These are phyloP conservation scores for Megaceryle torquata DNA, from an alignment of 2,113 vertebrate species.

Conservation along the genomic window DNA sequence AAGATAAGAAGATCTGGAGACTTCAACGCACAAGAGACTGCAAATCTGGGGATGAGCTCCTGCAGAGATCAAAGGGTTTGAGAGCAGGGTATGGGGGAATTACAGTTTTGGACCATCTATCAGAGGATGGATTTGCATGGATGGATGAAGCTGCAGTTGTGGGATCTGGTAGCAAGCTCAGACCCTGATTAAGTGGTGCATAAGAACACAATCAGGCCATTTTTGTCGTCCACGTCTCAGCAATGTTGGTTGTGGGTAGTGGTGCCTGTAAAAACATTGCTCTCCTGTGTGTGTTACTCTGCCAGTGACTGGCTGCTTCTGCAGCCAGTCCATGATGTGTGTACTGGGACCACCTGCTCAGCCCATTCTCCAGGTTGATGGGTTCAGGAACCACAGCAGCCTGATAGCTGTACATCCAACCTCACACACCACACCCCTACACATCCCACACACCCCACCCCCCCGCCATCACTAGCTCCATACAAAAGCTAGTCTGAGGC, in stretches of 20 bases:
- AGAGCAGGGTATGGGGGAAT: not conserved
- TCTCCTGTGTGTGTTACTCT: not conserved
- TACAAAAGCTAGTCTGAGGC: not conserved
- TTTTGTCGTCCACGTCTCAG: not conserved
- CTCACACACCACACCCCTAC: not conserved
- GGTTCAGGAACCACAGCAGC: not conserved
- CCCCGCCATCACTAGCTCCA: not conserved
- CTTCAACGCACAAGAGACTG: not conserved
- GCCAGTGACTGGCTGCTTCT: not conserved
- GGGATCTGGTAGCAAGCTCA: not conserved
- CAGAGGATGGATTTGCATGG: not conserved
- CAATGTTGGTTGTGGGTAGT: not conserved
- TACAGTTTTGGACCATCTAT: not conserved
- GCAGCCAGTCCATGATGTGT: not conserved
- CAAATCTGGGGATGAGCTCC: not conserved
- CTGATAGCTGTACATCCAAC: not conserved
- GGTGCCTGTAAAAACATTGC: not conserved
- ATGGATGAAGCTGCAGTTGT: not conserved
- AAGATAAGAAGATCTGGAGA: not conserved
- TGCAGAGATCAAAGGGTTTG: not conserved
- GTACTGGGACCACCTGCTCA: not conserved
- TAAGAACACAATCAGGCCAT: not conserved
- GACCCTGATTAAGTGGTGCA: not conserved
- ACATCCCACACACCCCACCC: rapidly evolving
- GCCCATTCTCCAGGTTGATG: not conserved